Evolutionary conservation across 2,888 invertebrate species (phyloP).

Genomic region (Hedya salicella): DNA sequence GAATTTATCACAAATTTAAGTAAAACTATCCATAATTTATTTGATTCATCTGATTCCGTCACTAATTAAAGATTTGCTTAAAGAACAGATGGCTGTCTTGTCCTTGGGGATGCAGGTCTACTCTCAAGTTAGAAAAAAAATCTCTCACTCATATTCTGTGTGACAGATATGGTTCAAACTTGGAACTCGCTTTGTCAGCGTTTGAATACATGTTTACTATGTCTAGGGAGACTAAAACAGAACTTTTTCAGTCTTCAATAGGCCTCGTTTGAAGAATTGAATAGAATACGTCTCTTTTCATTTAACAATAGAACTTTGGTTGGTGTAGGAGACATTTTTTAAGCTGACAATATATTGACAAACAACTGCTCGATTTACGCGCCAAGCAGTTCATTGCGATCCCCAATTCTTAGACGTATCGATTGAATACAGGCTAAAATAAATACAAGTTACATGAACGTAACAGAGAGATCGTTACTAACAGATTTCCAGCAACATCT

Average conservation of each 20-base stretch:
- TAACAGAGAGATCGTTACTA: not conserved
- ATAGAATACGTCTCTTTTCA: too few species aligned
- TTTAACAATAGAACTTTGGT: too few species aligned
- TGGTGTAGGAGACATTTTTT: too few species aligned
- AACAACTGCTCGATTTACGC: too few species aligned
- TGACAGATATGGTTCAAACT: too few species aligned
- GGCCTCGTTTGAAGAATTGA: too few species aligned
- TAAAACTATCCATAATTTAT: conserved; percentile 44
- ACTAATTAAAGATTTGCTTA: conserved; percentile 23
- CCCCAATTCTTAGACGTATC: conserved; percentile 4
- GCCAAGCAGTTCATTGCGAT: not conserved
- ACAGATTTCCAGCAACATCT: not conserved
- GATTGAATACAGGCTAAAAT: conserved; percentile 7
- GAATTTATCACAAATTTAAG: conserved; percentile 45
- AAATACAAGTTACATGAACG: conserved; percentile 4
- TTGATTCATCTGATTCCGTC: conserved; percentile 27
- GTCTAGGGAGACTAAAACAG: too few species aligned
- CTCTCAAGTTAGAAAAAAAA: not conserved
- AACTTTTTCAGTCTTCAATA: too few species aligned
- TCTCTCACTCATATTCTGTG: too few species aligned
- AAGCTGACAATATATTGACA: too few species aligned
- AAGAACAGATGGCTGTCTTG: not conserved
- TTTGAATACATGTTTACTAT: too few species aligned
- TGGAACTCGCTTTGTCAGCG: too few species aligned
- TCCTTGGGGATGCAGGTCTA: not conserved